These are phyloP conservation scores for Drosophila nebulosa DNA, from an alignment of 1,140 invertebrate genomes.

Conservation along the genomic window DNA sequence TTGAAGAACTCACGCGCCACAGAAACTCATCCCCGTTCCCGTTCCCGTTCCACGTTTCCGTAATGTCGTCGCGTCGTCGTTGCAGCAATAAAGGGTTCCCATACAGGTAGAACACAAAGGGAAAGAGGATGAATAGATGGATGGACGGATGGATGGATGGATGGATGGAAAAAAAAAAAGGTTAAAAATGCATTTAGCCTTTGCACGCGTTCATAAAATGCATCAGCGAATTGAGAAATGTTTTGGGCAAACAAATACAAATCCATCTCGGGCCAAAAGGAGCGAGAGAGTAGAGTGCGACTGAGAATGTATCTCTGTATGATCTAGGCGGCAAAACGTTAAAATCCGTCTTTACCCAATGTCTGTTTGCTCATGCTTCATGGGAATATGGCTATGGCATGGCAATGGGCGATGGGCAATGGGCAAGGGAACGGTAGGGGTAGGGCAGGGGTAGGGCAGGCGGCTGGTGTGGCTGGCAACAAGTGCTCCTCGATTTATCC, in stretches of 20 bases:
- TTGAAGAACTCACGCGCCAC: constrained; percentile 65
- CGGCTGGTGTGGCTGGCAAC: constrained; percentile 7
- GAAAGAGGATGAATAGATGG: not conserved
- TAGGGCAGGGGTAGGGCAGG: not conserved
- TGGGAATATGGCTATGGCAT: constrained; percentile 55
- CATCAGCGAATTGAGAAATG: constrained; percentile 77
- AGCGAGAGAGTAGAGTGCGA: constrained; percentile 24
- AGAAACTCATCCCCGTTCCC: constrained; percentile 51
- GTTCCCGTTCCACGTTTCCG: not conserved
- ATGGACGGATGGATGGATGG: too few species aligned
- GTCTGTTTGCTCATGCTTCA: constrained; percentile 70
- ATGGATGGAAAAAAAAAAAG: constrained; percentile 42
- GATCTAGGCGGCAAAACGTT: constrained; percentile 65
- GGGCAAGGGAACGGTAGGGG: constrained; percentile 25
- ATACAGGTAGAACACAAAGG: constrained; percentile 23
- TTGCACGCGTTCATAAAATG: constrained; percentile 77
- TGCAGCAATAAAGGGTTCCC: not conserved
- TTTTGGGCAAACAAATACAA: constrained; percentile 61
- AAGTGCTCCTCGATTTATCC: constrained; percentile 23
- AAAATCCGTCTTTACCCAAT: constrained; percentile 49
- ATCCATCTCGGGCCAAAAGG: constrained; percentile 3
- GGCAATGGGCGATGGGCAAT: not conserved
- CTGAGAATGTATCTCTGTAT: too few species aligned
- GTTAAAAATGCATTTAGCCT: constrained; percentile 68
- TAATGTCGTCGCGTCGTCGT: not conserved